Conservation (phyloP, 2,113 vertebrate genomes). For the Dendrocopos noguchii region DNA sequence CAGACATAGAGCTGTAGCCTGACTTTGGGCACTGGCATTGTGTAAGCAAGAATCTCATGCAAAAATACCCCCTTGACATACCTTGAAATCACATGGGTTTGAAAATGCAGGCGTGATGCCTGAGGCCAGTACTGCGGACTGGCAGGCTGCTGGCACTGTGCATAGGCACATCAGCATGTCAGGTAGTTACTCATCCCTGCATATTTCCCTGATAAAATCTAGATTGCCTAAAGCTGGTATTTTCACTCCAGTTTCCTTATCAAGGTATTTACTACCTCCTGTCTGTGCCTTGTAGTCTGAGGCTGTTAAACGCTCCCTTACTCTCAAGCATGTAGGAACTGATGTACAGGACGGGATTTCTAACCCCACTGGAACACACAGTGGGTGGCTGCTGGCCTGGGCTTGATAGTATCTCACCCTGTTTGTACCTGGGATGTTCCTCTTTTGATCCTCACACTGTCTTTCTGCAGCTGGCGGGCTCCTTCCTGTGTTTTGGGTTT, state of each 20-base stretch:
- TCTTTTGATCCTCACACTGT: not conserved
- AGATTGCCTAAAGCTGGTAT: conserved; percentile 65
- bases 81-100: not conserved
- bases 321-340: not conserved
- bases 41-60: not conserved
- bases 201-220: conserved; percentile 67
- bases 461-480: not conserved
- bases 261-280: conserved; percentile 64
- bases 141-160: conserved; percentile 46
- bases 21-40: not conserved
- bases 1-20: not conserved
- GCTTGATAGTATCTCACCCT: not conserved
- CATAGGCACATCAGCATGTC: conserved; percentile 53
- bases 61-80: not conserved
- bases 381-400: conserved; percentile 30
- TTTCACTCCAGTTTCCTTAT: conserved; percentile 68
- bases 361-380: not conserved
- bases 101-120: not conserved
- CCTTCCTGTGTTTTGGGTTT: not conserved
- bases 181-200: conserved; percentile 63
- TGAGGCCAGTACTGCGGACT: conserved; percentile 38
- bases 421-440: not conserved
- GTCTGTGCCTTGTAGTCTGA: conserved; percentile 43
- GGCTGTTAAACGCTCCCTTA: not conserved
- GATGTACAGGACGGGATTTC: not conserved